Evolutionary conservation across 2,113 vertebrate species (phyloP).

Genomic region (Tachysurus vachellii): DNA sequence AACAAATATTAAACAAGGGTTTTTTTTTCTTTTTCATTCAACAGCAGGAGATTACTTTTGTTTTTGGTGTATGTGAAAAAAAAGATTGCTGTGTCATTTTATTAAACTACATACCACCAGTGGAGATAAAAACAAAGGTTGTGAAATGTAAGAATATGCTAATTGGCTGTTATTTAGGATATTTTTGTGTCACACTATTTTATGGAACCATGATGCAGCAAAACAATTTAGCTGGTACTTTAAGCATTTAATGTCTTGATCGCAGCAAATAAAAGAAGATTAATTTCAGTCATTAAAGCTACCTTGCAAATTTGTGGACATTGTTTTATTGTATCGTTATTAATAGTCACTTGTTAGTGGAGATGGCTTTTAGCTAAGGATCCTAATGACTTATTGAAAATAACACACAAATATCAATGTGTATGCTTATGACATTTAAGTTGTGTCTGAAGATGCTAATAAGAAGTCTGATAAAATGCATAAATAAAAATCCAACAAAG

Average conservation of each 20-base stretch:
- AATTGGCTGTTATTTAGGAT: too few species aligned
- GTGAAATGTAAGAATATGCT: too few species aligned
- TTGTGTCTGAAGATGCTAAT: slow-evolving; percentile 32
- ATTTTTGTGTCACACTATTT: slow-evolving; percentile 7
- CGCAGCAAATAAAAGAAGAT: not conserved
- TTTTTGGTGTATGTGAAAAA: too few species aligned
- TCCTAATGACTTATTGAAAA: slow-evolving; percentile 43
- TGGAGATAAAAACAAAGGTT: too few species aligned
- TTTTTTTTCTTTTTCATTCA: too few species aligned
- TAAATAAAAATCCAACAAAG: not conserved
- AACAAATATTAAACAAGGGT: too few species aligned
- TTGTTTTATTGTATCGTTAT: not conserved
- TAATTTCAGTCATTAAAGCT: not conserved
- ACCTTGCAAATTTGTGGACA: not conserved
- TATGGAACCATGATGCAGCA: not conserved
- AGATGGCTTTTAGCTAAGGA: slow-evolving; percentile 8
- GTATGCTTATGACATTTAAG: slow-evolving; percentile 40
- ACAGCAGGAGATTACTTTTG: too few species aligned
- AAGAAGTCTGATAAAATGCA: slow-evolving; percentile 25
- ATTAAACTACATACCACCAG: too few species aligned
- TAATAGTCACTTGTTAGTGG: not conserved
- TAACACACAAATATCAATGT: slow-evolving; percentile 42
- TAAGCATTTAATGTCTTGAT: not conserved
- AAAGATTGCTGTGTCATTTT: too few species aligned
- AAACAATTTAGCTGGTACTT: not conserved